These are phyloP conservation scores for Cataglyphis altisquamis DNA, from an alignment of 2,888 invertebrate genomes.

Conservation along the genomic window DNA sequence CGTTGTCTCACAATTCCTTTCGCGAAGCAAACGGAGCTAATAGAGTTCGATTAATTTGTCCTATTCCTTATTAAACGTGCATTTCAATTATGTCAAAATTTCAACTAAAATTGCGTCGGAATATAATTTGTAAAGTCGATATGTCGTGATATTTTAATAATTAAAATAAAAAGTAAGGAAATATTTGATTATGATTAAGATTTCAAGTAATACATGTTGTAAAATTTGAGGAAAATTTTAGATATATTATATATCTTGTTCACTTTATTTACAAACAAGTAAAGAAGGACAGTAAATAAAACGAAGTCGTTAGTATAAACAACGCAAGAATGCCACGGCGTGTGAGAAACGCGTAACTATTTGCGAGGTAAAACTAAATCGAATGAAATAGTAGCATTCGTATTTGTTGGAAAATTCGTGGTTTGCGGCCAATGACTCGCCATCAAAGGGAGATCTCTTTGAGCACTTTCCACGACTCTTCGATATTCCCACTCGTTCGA, in stretches of 20 bases:
- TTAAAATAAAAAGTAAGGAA: not conserved
- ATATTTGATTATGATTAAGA: not conserved
- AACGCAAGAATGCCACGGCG: constrained; percentile 9
- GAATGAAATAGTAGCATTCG: not conserved
- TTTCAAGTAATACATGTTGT: not conserved
- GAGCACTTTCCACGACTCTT: constrained; percentile 57
- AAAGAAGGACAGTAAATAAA: not conserved
- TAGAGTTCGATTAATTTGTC: constrained; percentile 16
- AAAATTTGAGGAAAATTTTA: not conserved
- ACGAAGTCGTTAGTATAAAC: not conserved
- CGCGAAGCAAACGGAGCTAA: constrained; percentile 23
- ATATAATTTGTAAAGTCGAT: not conserved
- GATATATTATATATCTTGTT: not conserved
- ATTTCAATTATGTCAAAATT: not conserved
- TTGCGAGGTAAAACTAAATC: constrained; percentile 43
- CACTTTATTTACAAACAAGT: not conserved
- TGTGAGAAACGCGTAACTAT: constrained; percentile 10
- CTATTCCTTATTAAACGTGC: constrained; percentile 4
- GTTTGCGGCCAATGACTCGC: constrained; percentile 60
- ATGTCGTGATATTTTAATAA: not conserved
- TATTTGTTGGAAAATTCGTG: constrained; percentile 53
- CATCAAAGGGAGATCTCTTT: constrained; percentile 65
- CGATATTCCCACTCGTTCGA: constrained; percentile 53
- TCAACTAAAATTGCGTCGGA: not conserved
- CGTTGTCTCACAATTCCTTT: not conserved